Percentiles rank a stretch among this genome's conserved stretches.
phyloP scores from a whole-genome alignment of 2,797 vertebrate genomes.

The Acridotheres tristis region DNA sequence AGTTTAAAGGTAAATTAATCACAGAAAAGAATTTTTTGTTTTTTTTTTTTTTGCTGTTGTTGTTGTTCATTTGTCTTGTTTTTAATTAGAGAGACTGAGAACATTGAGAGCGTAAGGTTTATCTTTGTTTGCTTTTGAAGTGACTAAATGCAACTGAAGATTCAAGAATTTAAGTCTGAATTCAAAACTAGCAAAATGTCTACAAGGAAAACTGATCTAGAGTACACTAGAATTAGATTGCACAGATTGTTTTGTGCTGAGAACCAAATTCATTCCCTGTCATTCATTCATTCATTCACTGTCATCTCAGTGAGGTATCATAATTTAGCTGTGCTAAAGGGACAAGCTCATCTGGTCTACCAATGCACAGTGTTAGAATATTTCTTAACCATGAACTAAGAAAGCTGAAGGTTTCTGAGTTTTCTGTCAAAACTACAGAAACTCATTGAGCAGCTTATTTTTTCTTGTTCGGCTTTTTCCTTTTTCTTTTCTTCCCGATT shows the following conservation, averaged over 20 bases:
- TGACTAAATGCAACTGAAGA: background rate
- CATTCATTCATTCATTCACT: background rate
- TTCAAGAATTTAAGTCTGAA: background rate
- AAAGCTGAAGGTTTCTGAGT: background rate
- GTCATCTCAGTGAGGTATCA: background rate
- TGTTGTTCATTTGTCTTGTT: background rate
- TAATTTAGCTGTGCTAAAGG: background rate
- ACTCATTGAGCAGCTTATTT: fast-evolving
- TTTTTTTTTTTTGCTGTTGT: background rate
- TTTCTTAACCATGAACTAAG: background rate
- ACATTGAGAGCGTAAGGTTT: background rate
- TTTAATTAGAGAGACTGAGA: background rate
- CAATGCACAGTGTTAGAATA: fast-evolving
- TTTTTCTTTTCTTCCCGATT: too few relatives aligned
- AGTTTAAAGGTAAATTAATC: background rate
- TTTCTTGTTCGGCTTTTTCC: too few relatives aligned
- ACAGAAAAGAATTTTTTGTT: background rate
- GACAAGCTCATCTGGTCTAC: background rate
- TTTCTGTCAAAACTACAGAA: background rate
- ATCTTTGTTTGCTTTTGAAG: background rate
- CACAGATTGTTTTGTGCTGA: background rate
- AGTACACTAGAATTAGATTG: too few relatives aligned
- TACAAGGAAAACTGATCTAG: background rate
- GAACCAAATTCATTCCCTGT: background rate
- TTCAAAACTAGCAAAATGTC: background rate